A percentile compares a stretch with the other conserved stretches of the same genome.
Evolutionary conservation across 2,113 vertebrate genomes (phyloP).

Genomic region (Speoplatyrhinus poulsoni): DNA sequence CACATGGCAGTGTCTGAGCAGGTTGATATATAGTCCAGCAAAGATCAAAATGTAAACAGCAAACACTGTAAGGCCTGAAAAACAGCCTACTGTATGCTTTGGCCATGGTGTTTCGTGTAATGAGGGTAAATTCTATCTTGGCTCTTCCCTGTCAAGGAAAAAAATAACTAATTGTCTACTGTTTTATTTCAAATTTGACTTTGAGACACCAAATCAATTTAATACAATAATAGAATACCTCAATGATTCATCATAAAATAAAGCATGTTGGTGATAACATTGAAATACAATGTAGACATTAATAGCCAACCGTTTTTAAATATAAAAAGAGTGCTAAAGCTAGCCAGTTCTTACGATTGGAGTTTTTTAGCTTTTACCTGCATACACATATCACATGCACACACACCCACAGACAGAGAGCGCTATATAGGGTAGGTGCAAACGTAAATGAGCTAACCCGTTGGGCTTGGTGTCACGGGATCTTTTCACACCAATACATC

Average conservation of each 20-base stretch:
- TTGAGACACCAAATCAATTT: not conserved
- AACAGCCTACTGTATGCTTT: not conserved
- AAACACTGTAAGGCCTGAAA: slow-evolving; percentile 14
- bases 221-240: too few relatives aligned
- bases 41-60: slow-evolving; percentile 39
- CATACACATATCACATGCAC: not conserved
- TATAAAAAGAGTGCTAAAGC: not conserved
- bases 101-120: not conserved
- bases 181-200: not conserved
- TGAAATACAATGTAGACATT: not conserved
- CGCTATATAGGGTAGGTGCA: slow-evolving; percentile 20
- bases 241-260: not conserved
- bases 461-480: slow-evolving; percentile 68
- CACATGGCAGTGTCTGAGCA: slow-evolving; percentile 12
- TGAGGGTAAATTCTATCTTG: not conserved
- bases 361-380: not conserved
- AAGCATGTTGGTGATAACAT: not conserved
- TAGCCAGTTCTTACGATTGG: not conserved
- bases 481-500: slow-evolving; percentile 81
- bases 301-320: not conserved
- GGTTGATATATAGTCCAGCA: slow-evolving; percentile 20
- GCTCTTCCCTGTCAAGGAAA: not conserved
- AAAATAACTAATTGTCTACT: not conserved
- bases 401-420: slow-evolving; percentile 18
- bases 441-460: slow-evolving; percentile 57